Base-by-base conservation (phyloP, 2,797 vertebrate genomes). In the Adrianichthys oophorus region DNA sequence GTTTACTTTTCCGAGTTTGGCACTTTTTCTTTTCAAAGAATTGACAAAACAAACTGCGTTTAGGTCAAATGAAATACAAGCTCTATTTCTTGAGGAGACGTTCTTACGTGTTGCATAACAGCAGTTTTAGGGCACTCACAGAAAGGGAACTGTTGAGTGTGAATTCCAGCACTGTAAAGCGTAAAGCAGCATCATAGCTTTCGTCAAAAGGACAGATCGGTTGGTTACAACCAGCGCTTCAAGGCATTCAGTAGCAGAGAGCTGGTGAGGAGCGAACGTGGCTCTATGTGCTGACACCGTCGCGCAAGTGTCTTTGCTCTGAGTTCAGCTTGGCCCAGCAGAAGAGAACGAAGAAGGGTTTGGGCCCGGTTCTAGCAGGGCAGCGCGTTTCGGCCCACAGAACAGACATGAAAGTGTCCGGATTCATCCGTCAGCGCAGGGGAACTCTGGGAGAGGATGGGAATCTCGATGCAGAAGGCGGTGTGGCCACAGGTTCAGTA, bases 271-370 rank as follows among this genome's bases (percentile, higher is more conserved):
- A 51, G 55, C 4, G 7, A 62, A 16, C 2, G 52, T 42, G 48
- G 51, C 50, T 80, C 76, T 91, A 87, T 74, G 86, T 87, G 76
- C 78, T 48, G 63, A 71, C 67, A 21, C 82, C 83, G 75, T 87
- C 70, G 61, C 70, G 82, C 4, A 77, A 88, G 84, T 90, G 90
- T 91, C 91, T 92, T 43, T 91, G 90, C 86, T 92, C 90, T 19
- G 91, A 90, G 49, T 87, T 91, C n/a, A 92, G 80, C 72, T 91
- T 86, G 70, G 87, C 87, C 90, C 91, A 92, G 70, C 89, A 90
- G 77, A 91, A 92, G 65, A 91, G 86, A 60, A 92, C 89, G 40
- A 91, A 89, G 32, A 82, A 78, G 59, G 89, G 88, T 79, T 91
- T 90, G 72, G 89, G 85, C 88, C 90, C 89, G 78, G 82, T 89